Base-by-base conservation (phyloP, 2,797 vertebrate genomes). In the Molossus alvarezi region DNA sequence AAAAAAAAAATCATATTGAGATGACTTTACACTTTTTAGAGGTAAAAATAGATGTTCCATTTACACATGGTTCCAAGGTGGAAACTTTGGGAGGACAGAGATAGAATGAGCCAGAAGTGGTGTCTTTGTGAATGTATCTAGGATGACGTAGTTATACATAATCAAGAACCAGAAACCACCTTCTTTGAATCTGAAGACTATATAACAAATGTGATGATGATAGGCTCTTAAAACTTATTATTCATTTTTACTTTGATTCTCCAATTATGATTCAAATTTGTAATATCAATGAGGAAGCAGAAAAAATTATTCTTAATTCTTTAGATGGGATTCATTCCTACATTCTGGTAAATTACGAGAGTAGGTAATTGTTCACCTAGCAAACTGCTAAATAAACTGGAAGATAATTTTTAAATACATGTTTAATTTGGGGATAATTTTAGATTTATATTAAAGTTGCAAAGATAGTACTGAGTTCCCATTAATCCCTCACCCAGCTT, bases 11-110 rank as follows among this genome's bases (percentile, higher is more conserved):
- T 69, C 75, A 95, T 95, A 96, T 77, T 97, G 6, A 45, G 96
- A 98, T 94, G 97, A 96, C 53, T 57, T 92, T 87, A 90, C 85
- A 97, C 14, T 25, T 98, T 98, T 95, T 94, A 98, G 67, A 48
- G 95, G 95, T 71, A 97, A 97, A 97, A 98, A 98, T 97, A 87
- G 58, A 94, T 94, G 80, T 92, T 98, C 95, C 79, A 95, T 95
- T 97, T 97, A 95, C 73, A 97, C 97, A 93, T 96, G 91, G 84
- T 14, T 95, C 37, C 96, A 95, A 98, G 79, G 57, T 71, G 92
- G 15, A 71, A 29, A 88, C 92, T 97, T 96, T 55, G 69, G 72
- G 82, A 95, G 82, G 77, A 55, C 41, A 95, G 84, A 96, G 95
- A 94, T 82, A 11, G 82, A 97, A 97, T 57, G 5, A 79, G 76